Percentiles rank a stretch among this genome's conserved stretches.
Evolutionary conservation across 1,140 invertebrate genomes (phyloP).

Genomic region (Polypedilum vanderplanki): DNA sequence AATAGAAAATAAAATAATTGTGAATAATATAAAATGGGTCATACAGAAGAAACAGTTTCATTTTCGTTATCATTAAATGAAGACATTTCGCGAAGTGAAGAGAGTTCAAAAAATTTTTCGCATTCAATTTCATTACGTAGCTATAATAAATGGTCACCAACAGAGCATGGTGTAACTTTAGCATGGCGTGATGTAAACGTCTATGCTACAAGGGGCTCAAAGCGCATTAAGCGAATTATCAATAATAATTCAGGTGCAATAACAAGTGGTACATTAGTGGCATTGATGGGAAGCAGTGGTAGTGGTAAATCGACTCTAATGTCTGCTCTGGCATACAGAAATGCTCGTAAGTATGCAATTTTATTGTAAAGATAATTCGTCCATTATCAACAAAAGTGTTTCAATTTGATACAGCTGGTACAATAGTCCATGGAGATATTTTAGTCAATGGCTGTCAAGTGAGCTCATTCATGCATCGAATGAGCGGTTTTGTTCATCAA

Average conservation of each 20-base stretch:
- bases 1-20: too few relatives aligned
- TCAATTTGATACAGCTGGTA: slow-evolving; percentile 48
- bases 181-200: slow-evolving; percentile 69
- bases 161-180: slow-evolving; percentile 55
- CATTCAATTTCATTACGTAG: slow-evolving; percentile 41
- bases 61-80: neutral
- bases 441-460: slow-evolving; percentile 61
- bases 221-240: slow-evolving; percentile 56
- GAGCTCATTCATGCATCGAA: slow-evolving; percentile 64
- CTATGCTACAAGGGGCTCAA: slow-evolving; percentile 49
- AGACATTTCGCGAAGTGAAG: neutral
- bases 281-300: slow-evolving; percentile 82
- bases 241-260: slow-evolving; percentile 67
- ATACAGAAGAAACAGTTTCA: neutral
- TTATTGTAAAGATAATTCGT: slow-evolving; percentile 27
- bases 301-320: slow-evolving; percentile 94
- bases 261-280: slow-evolving; percentile 74
- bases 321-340: slow-evolving; percentile 74
- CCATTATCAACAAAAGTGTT: neutral
- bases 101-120: neutral
- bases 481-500: slow-evolving; percentile 92
- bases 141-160: slow-evolving; percentile 48
- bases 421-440: slow-evolving; percentile 69
- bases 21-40: neutral
- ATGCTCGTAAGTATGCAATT: slow-evolving; percentile 50